Conservation (phyloP, 2,888 invertebrate species). For the Tinea pellionella region DNA sequence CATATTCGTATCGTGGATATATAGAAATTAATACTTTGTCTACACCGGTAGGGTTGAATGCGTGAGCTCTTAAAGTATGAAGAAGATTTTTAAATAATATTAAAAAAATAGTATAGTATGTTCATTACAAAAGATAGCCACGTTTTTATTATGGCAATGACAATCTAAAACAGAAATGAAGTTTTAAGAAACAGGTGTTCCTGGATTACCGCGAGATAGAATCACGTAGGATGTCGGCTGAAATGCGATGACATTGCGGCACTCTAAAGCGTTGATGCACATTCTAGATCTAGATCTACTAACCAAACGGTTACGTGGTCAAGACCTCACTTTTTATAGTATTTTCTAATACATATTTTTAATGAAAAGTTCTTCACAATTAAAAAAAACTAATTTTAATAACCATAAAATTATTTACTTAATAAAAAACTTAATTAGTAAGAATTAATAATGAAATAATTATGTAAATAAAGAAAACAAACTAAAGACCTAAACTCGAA, state of each 20-base stretch:
- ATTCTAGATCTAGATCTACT: background rate
- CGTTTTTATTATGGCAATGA: background rate
- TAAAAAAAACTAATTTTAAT: no score
- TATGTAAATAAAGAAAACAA: no score
- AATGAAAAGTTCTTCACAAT: no score
- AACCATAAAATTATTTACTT: no score
- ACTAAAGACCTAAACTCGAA: no score
- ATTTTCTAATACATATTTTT: background rate
- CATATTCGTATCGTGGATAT: no score
- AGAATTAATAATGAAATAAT: no score
- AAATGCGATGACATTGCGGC: constrained; percentile 46
- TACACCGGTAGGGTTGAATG: no score
- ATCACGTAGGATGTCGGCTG: constrained; percentile 48
- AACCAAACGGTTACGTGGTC: background rate
- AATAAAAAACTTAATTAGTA: no score
- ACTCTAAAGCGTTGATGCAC: constrained; percentile 23
- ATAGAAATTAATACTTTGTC: no score
- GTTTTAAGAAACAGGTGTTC: constrained; percentile 57
- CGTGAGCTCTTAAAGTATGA: no score
- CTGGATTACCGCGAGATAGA: constrained; percentile 55
- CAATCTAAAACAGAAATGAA: constrained; percentile 19
- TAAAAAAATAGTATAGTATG: background rate
- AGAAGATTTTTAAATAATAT: no score
- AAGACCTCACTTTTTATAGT: background rate
- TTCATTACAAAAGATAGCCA: background rate